phyloP scores from a whole-genome alignment of 2,113 vertebrate genomes.

The Tyto alba region DNA sequence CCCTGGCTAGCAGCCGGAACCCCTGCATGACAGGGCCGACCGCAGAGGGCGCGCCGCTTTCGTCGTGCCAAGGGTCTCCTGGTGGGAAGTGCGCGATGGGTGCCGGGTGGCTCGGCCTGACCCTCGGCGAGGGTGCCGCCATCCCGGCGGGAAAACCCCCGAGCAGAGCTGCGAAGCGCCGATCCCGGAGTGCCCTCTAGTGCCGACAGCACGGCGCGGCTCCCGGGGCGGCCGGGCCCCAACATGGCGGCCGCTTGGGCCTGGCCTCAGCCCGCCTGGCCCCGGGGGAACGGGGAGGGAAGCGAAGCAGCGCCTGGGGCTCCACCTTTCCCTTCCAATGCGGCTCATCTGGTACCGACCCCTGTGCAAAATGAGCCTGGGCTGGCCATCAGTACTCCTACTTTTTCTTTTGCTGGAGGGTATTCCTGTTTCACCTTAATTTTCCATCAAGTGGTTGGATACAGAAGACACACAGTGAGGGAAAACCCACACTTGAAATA shows the following conservation, averaged over 20 bases:
- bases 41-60: accelerated
- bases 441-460: neutral
- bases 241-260: neutral
- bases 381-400: accelerated
- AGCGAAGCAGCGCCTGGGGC: accelerated
- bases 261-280: neutral
- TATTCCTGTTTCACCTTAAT: neutral
- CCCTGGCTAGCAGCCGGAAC: neutral
- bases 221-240: neutral
- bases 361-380: neutral
- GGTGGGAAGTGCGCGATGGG: accelerated
- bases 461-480: neutral
- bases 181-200: constrained; percentile 45
- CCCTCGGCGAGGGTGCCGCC: neutral
- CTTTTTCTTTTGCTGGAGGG: neutral
- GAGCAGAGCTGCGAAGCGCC: neutral
- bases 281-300: accelerated
- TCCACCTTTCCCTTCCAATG: accelerated
- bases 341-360: accelerated
- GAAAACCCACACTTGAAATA: neutral
- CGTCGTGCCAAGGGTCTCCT: accelerated
- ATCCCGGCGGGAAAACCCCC: accelerated
- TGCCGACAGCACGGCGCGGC: neutral
- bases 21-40: accelerated
- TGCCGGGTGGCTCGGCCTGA: accelerated